Evolutionary conservation across 2,888 invertebrate genomes (phyloP).

Genomic region (Rhagophthalmus giganteus): DNA sequence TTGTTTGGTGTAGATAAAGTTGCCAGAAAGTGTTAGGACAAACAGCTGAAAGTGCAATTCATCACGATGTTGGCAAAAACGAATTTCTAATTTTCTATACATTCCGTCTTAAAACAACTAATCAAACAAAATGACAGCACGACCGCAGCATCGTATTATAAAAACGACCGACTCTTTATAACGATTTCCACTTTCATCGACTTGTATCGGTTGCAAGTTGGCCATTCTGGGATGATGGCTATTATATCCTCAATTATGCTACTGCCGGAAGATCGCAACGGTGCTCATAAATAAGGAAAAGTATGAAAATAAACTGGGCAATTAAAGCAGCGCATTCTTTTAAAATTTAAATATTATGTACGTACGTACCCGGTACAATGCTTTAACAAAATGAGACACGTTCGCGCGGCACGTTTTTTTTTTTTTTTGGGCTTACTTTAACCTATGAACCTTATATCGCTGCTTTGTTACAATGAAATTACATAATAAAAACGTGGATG

Average conservation of each 20-base stretch:
- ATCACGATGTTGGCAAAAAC: conserved; percentile 27
- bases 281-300: conserved; percentile 23
- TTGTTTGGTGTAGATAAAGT: conserved; percentile 4
- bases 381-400: conserved; percentile 10
- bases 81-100: conserved; percentile 45
- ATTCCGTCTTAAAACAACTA: conserved; percentile 38
- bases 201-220: conserved; percentile 29
- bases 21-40: conserved; percentile 3
- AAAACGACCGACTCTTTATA: conserved; percentile 24
- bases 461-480: conserved; percentile 20
- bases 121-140: conserved; percentile 45
- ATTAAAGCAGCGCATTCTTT: conserved; percentile 10
- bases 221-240: conserved; percentile 34
- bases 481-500: conserved; percentile 11
- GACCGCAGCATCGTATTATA: conserved; percentile 29
- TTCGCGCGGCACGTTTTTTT: conserved; percentile 13
- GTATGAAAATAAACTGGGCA: conserved; percentile 14
- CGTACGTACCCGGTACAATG: too few relatives aligned
- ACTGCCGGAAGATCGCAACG: conserved; percentile 33
- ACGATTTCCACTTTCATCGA: conserved; percentile 42
- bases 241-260: conserved; percentile 38
- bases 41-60: conserved; percentile 9
- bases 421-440: conserved; percentile 19
- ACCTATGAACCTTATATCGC: conserved; percentile 20
- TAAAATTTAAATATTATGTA: too few relatives aligned